These are phyloP conservation scores for Bombus sibiricus DNA, from an alignment of 1,140 invertebrate genomes.

Conservation along the genomic window DNA sequence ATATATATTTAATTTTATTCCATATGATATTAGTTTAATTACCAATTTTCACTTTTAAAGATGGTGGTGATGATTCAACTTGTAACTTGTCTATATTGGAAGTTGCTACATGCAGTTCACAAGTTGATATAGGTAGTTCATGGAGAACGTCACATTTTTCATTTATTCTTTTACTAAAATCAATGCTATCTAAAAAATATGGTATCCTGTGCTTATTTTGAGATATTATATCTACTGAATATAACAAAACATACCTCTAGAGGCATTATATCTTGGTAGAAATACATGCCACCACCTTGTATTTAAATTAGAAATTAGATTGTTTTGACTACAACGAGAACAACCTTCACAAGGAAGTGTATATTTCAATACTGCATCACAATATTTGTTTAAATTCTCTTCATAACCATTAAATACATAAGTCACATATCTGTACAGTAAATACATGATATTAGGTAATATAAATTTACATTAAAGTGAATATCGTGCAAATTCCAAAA, in stretches of 20 bases:
- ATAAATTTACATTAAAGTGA: slow-evolving; percentile 34
- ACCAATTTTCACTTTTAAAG: slow-evolving; percentile 79
- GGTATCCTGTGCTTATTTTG: background rate
- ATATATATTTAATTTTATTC: slow-evolving; percentile 20
- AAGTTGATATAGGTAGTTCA: slow-evolving; percentile 84
- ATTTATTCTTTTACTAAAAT: slow-evolving; percentile 84
- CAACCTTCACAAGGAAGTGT: slow-evolving; percentile 93
- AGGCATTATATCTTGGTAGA: slow-evolving; percentile 74
- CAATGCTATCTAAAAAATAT: slow-evolving; percentile 68
- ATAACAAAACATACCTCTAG: slow-evolving; percentile 41
- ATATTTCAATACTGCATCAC: slow-evolving; percentile 88
- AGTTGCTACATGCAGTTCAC: slow-evolving; percentile 85
- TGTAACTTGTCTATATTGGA: slow-evolving; percentile 75
- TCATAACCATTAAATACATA: slow-evolving; percentile 86
- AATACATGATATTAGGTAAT: background rate
- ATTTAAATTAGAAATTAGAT: slow-evolving; percentile 48
- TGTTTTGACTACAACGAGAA: slow-evolving; percentile 86
- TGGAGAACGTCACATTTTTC: slow-evolving; percentile 84
- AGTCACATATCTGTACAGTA: slow-evolving; percentile 74
- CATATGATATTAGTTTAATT: slow-evolving; percentile 31
- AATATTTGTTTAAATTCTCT: slow-evolving; percentile 86
- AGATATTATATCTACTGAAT: background rate
- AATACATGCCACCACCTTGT: slow-evolving; percentile 84
- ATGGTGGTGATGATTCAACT: slow-evolving; percentile 58
- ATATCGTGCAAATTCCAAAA: slow-evolving; percentile 8